A percentile compares a stretch with the other conserved stretches of the same genome.
phyloP scores from a whole-genome alignment of 2,797 vertebrate species.

The Trichosurus vulpecula region DNA sequence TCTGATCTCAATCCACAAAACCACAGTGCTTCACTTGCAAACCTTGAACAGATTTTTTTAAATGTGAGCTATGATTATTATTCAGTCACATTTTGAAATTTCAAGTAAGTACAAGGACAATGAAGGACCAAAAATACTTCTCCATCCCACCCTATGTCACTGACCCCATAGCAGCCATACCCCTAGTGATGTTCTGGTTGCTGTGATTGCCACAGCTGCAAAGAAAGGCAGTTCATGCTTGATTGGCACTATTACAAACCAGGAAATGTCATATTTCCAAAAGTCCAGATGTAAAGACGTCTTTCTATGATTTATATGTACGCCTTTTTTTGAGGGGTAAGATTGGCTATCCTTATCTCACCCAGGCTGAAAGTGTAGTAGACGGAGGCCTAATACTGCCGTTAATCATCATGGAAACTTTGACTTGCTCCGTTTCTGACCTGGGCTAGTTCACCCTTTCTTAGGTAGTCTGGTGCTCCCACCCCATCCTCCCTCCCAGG shows the following conservation, averaged over 20 bases:
- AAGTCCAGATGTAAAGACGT: background rate
- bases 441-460: background rate
- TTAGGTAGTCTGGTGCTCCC: background rate
- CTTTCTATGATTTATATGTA: background rate
- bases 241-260: background rate
- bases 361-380: background rate
- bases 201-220: background rate
- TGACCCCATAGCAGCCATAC: background rate
- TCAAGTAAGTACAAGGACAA: background rate
- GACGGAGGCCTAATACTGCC: background rate
- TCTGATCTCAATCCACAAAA: background rate
- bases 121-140: background rate
- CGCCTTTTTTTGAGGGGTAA: background rate
- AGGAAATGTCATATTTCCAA: background rate
- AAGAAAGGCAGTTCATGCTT: background rate
- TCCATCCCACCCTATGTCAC: background rate
- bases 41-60: background rate
- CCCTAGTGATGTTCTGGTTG: slow-evolving; percentile 7
- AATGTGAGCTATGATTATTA: background rate
- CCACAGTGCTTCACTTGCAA: background rate
- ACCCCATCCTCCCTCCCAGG: background rate
- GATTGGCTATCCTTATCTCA: background rate
- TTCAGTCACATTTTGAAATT: background rate
- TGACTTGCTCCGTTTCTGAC: background rate
- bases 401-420: background rate